Evolutionary conservation across 2,797 vertebrate species (phyloP).

Genomic region (Bradypodion pumilum): DNA sequence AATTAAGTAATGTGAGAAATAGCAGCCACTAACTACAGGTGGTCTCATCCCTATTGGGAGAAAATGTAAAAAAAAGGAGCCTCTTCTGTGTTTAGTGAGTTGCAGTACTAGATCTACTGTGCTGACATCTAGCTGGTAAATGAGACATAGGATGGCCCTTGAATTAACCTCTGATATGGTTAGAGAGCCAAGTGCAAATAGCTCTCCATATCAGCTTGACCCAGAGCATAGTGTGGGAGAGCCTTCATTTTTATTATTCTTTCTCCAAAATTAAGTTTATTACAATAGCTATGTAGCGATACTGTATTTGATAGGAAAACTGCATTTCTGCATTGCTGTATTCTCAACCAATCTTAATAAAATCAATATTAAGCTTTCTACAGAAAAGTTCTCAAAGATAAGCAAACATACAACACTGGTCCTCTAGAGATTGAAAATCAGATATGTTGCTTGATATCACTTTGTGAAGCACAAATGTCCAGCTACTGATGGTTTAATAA

Average conservation of each 20-base stretch:
- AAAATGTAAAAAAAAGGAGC: background rate
- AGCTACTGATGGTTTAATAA: background rate
- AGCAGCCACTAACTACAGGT: background rate
- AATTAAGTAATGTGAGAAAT: background rate
- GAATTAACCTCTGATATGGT: background rate
- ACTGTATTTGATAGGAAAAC: constrained; percentile 42
- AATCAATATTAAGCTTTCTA: background rate
- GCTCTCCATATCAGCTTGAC: background rate
- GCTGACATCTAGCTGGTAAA: background rate
- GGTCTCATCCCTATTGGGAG: background rate
- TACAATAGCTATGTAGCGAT: constrained; percentile 33
- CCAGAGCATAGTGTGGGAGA: background rate
- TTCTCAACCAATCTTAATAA: constrained; percentile 42
- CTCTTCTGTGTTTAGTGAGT: background rate
- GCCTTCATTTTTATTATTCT: background rate
- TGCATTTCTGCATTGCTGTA: constrained; percentile 36
- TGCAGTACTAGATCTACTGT: background rate
- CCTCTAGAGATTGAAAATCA: constrained; percentile 20
- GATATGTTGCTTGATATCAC: constrained; percentile 11
- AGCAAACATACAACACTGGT: constrained; percentile 48
- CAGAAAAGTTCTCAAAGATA: background rate
- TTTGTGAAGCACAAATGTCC: background rate
- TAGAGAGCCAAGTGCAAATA: background rate
- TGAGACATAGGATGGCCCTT: background rate
- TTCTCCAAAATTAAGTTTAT: constrained; percentile 16